A percentile compares a stretch with the other conserved stretches of the same genome.
These are phyloP conservation scores for Lordiphosa fenestrarum DNA, from an alignment of 2,888 invertebrate genomes.

Conservation along the genomic window DNA sequence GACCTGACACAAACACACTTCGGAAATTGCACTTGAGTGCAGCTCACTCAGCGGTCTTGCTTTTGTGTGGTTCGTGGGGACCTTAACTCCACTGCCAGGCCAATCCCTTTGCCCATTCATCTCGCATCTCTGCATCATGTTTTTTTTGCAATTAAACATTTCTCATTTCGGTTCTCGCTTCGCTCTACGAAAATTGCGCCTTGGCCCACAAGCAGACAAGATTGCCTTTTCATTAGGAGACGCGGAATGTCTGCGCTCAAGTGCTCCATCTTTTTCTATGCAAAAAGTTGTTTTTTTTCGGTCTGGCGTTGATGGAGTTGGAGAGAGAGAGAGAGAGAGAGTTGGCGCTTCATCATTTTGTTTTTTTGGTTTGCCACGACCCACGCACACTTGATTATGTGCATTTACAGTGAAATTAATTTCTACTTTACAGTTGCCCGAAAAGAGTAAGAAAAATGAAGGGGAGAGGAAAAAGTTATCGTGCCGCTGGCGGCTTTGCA, in stretches of 20 bases:
- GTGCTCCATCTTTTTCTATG: conserved; percentile 48
- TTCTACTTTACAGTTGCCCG: conserved; percentile 58
- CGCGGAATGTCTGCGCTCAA: conserved; percentile 44
- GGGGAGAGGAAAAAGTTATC: conserved; percentile 41
- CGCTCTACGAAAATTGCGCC: conserved; percentile 10
- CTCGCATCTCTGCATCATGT: conserved; percentile 35
- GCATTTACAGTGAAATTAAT: conserved; percentile 72
- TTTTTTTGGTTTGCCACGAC: conserved; percentile 12
- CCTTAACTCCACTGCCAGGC: conserved; percentile 4
- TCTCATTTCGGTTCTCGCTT: conserved; percentile 22
- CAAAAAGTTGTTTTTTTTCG: conserved; percentile 25
- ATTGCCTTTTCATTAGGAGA: conserved; percentile 58
- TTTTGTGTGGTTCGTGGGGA: conserved; percentile 20
- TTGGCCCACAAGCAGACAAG: conserved; percentile 32
- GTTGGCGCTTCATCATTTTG: conserved; percentile 28
- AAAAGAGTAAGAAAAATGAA: conserved; percentile 6
- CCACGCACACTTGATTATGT: conserved; percentile 63
- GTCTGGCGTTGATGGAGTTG: conserved; percentile 52
- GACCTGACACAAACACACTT: background rate
- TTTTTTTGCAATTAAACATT: conserved; percentile 55
- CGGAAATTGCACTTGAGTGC: conserved; percentile 15
- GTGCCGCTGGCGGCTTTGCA: conserved; percentile 54
- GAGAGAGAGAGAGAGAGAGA: conserved; percentile 5
- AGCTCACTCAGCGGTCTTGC: conserved; percentile 9
- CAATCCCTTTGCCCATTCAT: conserved; percentile 31